Evolutionary conservation across 2,888 invertebrate genomes (phyloP).

Genomic region (Drosophila suboccidentalis): DNA sequence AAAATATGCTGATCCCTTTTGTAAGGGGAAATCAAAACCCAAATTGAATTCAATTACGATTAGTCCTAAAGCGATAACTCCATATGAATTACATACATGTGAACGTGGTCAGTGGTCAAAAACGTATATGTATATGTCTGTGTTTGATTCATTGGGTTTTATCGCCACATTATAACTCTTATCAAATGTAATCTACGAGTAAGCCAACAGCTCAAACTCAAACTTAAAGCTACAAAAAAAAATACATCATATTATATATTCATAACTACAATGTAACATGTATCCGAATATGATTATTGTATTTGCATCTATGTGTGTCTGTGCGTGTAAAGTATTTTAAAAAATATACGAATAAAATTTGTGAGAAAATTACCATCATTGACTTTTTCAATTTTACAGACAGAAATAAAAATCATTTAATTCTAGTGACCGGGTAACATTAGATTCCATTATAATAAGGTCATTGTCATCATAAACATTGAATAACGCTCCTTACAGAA

Average conservation of each 20-base stretch:
- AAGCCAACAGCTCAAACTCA: slow-evolving; percentile 1
- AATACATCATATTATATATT: slow-evolving; percentile 7
- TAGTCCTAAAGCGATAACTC: neutral
- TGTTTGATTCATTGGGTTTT: slow-evolving; percentile 12
- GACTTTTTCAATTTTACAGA: neutral
- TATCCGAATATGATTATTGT: slow-evolving; percentile 56
- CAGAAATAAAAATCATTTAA: too few species aligned
- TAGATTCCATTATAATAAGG: too few species aligned
- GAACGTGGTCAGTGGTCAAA: slow-evolving; percentile 2
- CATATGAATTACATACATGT: neutral
- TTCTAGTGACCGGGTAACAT: too few species aligned
- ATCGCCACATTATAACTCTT: slow-evolving; percentile 12
- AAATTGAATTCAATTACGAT: neutral
- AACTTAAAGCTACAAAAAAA: neutral
- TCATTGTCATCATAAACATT: too few species aligned
- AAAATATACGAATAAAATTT: slow-evolving; percentile 59
- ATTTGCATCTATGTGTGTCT: slow-evolving; percentile 71
- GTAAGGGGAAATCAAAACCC: neutral
- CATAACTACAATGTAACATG: slow-evolving; percentile 42
- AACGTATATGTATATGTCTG: slow-evolving; percentile 2
- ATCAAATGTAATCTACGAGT: slow-evolving; percentile 20
- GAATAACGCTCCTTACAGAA: too few species aligned
- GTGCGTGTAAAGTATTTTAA: slow-evolving; percentile 73
- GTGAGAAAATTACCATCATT: slow-evolving; percentile 23
- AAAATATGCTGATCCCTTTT: neutral